These are phyloP conservation scores for Gadopsis bispinosus DNA, from an alignment of 2,797 vertebrate genomes.

Conservation along the genomic window DNA sequence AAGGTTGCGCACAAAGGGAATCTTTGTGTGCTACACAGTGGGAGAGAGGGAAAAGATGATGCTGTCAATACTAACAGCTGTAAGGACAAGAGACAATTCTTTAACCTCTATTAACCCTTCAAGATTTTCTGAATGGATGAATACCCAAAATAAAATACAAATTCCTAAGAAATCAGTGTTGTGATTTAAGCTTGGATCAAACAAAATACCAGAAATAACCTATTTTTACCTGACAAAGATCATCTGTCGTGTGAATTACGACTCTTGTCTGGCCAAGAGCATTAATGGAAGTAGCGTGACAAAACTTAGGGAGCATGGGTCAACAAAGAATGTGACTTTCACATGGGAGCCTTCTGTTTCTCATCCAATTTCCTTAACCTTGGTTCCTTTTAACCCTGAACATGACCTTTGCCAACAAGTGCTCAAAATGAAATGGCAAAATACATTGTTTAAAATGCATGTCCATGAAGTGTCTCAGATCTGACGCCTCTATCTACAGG, in stretches of 20 bases:
- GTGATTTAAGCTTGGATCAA: slow-evolving; percentile 8
- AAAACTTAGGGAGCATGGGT: background rate
- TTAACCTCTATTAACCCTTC: background rate
- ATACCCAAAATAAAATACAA: background rate
- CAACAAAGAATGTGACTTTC: background rate
- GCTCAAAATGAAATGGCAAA: background rate
- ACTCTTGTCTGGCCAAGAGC: background rate
- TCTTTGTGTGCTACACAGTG: slow-evolving; percentile 31
- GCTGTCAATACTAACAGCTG: slow-evolving; percentile 10
- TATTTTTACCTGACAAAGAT: background rate
- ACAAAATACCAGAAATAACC: slow-evolving; percentile 6
- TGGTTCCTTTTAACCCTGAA: background rate
- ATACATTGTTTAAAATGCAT: background rate
- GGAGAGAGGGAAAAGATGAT: slow-evolving; percentile 25
- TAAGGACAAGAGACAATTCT: background rate
- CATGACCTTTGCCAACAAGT: background rate
- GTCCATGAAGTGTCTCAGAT: too few species aligned
- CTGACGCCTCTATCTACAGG: background rate
- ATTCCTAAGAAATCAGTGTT: background rate
- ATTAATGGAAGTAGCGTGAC: background rate
- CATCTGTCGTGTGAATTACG: background rate
- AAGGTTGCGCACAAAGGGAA: slow-evolving; percentile 30
- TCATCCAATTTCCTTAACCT: background rate
- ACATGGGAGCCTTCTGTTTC: background rate
- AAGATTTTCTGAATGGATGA: slow-evolving; percentile 3